Evolutionary conservation across 2,797 vertebrate species (phyloP).

Genomic region (Danio albolineatus): DNA sequence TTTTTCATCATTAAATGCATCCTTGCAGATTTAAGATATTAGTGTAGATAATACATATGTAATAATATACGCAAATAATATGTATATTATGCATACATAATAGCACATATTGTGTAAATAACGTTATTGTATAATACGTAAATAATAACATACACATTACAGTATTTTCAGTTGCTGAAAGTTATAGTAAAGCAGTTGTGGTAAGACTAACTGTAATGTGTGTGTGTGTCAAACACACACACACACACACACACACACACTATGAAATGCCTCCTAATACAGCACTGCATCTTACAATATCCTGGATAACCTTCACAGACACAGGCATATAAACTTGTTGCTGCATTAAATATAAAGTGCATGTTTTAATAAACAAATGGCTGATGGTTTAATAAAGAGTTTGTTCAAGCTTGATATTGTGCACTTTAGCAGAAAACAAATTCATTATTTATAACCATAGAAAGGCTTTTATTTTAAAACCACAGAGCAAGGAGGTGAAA

Average conservation of each 20-base stretch:
- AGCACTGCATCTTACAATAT: background rate
- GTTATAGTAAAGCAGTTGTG: no score
- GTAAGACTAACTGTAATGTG: no score
- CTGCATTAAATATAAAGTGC: background rate
- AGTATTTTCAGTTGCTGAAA: no score
- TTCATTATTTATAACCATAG: conserved; percentile 13
- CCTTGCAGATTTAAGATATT: no score
- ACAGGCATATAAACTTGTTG: background rate
- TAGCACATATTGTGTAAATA: no score
- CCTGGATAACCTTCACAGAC: background rate
- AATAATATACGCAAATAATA: no score
- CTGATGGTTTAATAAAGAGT: conserved; percentile 10
- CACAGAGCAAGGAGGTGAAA: background rate
- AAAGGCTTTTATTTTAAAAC: conserved; percentile 37
- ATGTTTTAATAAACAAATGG: conserved; percentile 2
- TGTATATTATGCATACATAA: no score
- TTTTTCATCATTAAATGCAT: no score
- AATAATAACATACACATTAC: no score
- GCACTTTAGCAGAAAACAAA: conserved; percentile 6
- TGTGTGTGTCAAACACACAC: background rate
- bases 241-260: background rate
- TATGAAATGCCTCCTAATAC: background rate
- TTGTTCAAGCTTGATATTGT: conserved; percentile 2
- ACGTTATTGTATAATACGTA: no score
- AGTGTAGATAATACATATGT: no score